Evolutionary conservation across 1,140 invertebrate genomes (phyloP), one percentile per base, ranked within the genome.

Genomic region (Fopius arisanus): DNA sequence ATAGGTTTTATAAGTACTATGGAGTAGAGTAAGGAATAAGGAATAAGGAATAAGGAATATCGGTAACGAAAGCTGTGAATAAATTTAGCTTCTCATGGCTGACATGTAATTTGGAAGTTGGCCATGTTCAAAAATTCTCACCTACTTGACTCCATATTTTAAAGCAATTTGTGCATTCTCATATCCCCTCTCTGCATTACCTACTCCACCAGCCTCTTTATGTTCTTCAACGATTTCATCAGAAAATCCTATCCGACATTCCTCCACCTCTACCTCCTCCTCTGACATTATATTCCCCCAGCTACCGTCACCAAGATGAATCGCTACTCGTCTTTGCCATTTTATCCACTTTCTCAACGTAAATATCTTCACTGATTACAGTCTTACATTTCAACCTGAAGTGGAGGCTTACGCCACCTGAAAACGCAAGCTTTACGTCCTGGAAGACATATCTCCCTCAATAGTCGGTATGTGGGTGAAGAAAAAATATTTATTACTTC

Each of bases 41-140:
- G n/a, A n/a, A n/a, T 12, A 4, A 12, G 33, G 33, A 37, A 12
- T 37, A 37, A 37, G 33, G 33, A 37, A 37, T 37, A 37, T 37
- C 33, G n/a, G 16, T 31, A 71, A 74, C 66, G 37, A 67, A 76
- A 80, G 77, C 78, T 80, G 77, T 76, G 78, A 73, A 77, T 73
- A 80, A 82, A 82, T 73, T 80, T 83, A 78, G 80, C 73, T 83
- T 83, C 80, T 81, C 81, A 81, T 78, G 81, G 67, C 77, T 75
- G 76, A 77, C 78, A 79, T 77, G 81, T 83, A 83, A 83, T 83
- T 80, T 73, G 71, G 67, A 78, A 70, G 79, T 77, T 9, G 28
- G 21, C 14, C 72, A 81, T 81, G 80, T 73, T 75, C 33, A 37
- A 41, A 70, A 37, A 37, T 37, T 37, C 12, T 37, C 33, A 37